Conservation (phyloP, 1,140 invertebrate genomes). For the Hesperophylax magnus region DNA sequence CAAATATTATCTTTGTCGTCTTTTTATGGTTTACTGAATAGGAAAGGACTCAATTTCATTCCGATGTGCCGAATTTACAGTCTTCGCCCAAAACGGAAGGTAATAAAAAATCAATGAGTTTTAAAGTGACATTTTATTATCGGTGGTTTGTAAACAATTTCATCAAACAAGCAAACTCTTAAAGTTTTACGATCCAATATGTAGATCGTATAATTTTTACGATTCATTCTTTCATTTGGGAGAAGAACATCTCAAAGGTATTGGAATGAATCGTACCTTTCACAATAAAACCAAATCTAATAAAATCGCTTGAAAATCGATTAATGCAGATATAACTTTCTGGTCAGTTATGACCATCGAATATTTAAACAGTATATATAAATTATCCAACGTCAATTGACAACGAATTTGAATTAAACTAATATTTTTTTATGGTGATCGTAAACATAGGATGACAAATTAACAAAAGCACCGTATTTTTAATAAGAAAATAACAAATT, state of each 20-base stretch:
- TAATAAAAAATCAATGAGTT: constrained; percentile 16
- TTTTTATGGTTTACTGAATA: background rate
- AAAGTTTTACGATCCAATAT: constrained; percentile 28
- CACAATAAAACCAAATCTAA: constrained; percentile 22
- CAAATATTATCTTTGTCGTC: background rate
- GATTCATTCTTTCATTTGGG: background rate
- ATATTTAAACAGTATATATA: background rate
- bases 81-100: constrained; percentile 31
- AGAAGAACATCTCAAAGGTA: constrained; percentile 24
- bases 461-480: background rate
- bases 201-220: constrained; percentile 34
- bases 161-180: constrained; percentile 23
- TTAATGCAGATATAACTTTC: constrained; percentile 3
- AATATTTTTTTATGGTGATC: background rate
- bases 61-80: constrained; percentile 3
- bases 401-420: background rate
- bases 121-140: constrained; percentile 33
- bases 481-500: too few species aligned
- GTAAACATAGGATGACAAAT: background rate
- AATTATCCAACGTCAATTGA: constrained; percentile 1
- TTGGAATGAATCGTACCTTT: constrained; percentile 4
- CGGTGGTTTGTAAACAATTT: constrained; percentile 32
- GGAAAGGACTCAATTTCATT: background rate
- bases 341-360: constrained; percentile 2
- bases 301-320: constrained; percentile 27